Evolutionary conservation across 2,888 invertebrate species (phyloP).

Genomic region (Dendrolimus houi): DNA sequence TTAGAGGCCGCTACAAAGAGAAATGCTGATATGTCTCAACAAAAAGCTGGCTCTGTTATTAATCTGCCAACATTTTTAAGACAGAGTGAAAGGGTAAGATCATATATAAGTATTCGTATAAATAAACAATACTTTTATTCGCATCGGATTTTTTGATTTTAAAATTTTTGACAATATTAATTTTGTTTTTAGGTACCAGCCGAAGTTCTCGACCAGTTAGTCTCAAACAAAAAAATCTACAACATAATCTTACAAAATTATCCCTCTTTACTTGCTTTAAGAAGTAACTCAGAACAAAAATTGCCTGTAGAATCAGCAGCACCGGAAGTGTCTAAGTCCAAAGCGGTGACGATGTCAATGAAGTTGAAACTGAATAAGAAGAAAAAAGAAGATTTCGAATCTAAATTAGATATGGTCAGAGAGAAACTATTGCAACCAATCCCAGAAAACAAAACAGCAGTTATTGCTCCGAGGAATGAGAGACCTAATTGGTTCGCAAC

Average conservation of each 20-base stretch:
- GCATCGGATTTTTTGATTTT: background rate
- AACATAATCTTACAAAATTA: constrained; percentile 84
- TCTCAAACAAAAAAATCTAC: constrained; percentile 79
- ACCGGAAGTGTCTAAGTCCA: constrained; percentile 41
- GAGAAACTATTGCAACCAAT: constrained; percentile 62
- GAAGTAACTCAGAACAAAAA: constrained; percentile 80
- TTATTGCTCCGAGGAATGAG: constrained; percentile 34
- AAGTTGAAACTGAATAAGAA: constrained; percentile 67
- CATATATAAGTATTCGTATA: constrained; percentile 1
- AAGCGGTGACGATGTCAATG: constrained; percentile 80
- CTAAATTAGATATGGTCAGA: constrained; percentile 53
- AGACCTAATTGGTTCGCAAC: constrained; percentile 62
- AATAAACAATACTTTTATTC: background rate
- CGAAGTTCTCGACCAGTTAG: constrained; percentile 81
- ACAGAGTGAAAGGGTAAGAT: constrained; percentile 81
- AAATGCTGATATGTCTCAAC: constrained; percentile 58
- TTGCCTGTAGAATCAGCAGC: constrained; percentile 51
- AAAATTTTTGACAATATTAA: background rate
- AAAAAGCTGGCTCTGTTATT: constrained; percentile 80
- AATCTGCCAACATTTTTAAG: constrained; percentile 87
- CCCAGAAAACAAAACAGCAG: constrained; percentile 56
- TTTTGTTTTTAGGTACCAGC: constrained; percentile 76
- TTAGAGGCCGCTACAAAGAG: constrained; percentile 61
- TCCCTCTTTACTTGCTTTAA: constrained; percentile 79
- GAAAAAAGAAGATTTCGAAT: constrained; percentile 53